phyloP scores from a whole-genome alignment of 2,797 vertebrate species.

The Tinamus major region DNA sequence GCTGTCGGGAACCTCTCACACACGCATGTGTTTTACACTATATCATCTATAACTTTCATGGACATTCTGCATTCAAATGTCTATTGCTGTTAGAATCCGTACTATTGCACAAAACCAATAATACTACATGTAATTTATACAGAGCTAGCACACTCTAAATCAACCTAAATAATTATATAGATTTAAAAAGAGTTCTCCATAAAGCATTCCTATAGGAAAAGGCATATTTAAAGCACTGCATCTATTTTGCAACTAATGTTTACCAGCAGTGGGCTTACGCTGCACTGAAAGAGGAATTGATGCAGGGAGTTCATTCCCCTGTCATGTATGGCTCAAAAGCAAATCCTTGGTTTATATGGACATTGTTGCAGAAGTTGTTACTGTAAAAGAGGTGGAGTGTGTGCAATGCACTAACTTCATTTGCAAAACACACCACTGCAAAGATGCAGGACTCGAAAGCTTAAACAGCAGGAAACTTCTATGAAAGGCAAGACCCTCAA shows the following conservation, averaged over 20 bases:
- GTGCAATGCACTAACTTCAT: background rate
- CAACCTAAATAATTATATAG: background rate
- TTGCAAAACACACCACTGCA: background rate
- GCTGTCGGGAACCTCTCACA: background rate
- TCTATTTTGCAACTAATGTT: background rate
- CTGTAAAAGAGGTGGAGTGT: background rate
- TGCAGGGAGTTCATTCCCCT: background rate
- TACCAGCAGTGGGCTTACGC: background rate
- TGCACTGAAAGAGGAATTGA: accelerated
- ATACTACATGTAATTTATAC: background rate
- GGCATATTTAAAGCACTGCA: background rate
- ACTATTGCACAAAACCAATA: background rate
- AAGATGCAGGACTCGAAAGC: background rate
- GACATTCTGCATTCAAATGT: background rate
- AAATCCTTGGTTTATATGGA: background rate
- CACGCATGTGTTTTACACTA: background rate
- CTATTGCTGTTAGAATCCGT: background rate
- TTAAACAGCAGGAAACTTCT: background rate
- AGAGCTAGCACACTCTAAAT: background rate
- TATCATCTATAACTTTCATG: background rate
- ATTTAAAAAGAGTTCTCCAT: background rate
- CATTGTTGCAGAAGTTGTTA: background rate
- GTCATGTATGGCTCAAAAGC: background rate
- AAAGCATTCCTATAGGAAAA: background rate
- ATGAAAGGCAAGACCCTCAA: background rate